A percentile compares a stretch with the other conserved stretches of the same genome.
phyloP scores from a whole-genome alignment of 2,797 vertebrate species.

The Hemitrygon akajei region DNA sequence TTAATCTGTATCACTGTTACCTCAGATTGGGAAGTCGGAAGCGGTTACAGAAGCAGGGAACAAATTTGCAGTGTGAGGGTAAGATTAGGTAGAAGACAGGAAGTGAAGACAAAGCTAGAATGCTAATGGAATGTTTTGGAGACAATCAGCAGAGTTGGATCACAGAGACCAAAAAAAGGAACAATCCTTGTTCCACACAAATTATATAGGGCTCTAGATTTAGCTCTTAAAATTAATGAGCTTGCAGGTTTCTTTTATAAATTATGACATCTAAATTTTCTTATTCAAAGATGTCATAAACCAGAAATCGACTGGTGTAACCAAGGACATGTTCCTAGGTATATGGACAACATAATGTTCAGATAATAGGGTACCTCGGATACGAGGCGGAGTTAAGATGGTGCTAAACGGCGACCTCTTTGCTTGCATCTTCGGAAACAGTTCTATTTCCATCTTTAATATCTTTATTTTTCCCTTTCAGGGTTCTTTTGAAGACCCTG shows the following conservation, averaged over 20 bases:
- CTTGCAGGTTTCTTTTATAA: neutral
- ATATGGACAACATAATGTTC: neutral
- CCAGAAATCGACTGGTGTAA: too few species aligned
- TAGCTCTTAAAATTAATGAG: neutral
- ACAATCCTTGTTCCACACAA: neutral
- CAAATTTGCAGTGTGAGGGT: neutral
- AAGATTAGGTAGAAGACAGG: neutral
- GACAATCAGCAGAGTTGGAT: neutral
- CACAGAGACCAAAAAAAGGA: neutral
- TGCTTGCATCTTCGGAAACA: too few species aligned
- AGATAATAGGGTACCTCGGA: neutral
- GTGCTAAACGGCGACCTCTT: too few species aligned
- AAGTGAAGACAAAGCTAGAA: neutral
- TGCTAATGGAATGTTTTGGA: too few species aligned
- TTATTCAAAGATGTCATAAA: neutral
- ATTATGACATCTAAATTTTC: neutral
- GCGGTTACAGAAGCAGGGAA: neutral
- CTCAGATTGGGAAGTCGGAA: too few species aligned
- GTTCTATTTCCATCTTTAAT: too few species aligned
- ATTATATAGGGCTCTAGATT: neutral
- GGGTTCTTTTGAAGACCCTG: too few species aligned
- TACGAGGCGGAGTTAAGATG: too few species aligned
- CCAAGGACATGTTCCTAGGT: neutral
- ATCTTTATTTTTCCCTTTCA: too few species aligned
- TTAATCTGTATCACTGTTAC: neutral